Evolutionary conservation across 1,140 invertebrate genomes (phyloP), one percentile per base, ranked within the genome.

Genomic region (Nephila pilipes): DNA sequence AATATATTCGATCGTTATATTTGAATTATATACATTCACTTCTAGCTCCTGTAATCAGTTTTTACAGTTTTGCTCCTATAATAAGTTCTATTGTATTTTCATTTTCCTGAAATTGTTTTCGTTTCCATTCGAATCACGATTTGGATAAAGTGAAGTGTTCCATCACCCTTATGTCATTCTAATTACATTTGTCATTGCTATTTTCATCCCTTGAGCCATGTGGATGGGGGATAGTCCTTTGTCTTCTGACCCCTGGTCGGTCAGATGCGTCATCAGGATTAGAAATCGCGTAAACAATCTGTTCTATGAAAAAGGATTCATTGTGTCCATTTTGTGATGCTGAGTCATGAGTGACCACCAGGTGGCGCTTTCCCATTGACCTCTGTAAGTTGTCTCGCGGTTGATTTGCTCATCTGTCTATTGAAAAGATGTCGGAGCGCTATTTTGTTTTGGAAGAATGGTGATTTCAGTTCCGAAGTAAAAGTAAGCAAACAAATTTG

Each of bases 301-400:
- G 46, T 25, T 65, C 22, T 10, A n/a, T 75, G 69, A 75, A 18
- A 75, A 75, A 65, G 69, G 69, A 75, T 75, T 75, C 32, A 75
- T 75, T 29, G 32, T 5, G 3, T 16, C 4, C 14, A 32, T 36
- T 75, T 75, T 18, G 69, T 16, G 25, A 75, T 0, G 1, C 14
- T 75, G 69, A 75, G 69, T 75, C 69, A 75, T 36, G 29, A 75
- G 69, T 75, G 16, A 6, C 69, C 69, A 18, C 69, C 18, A 75
- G 69, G 69, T 75, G 69, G 69, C 69, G 69, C 14, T 75, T 3
- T 75, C 32, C 69, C 18, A 29, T 75, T 25, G 16, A 75, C 29
- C 69, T 75, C 16, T 14, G 29, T 18, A 6, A 16, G 29, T 65
- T 25, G 25, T 65, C 22, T 29, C 25, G n/a, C 14, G 4, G 69